Evolutionary conservation across 2,888 invertebrate species (phyloP).

Genomic region (Camponotus fellah): DNA sequence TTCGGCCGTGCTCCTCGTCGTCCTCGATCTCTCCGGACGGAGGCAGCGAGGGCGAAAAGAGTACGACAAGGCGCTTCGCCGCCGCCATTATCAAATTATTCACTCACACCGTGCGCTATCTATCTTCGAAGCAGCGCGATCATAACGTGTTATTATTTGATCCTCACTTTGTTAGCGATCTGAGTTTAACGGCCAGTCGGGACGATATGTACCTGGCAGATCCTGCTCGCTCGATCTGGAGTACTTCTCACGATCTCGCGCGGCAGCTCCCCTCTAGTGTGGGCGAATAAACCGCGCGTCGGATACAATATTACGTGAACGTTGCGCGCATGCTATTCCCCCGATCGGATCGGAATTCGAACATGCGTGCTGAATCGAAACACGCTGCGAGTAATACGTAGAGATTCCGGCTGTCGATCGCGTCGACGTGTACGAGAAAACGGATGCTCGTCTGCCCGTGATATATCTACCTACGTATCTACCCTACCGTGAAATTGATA

Average conservation of each 20-base stretch:
- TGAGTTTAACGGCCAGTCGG: constrained; percentile 77
- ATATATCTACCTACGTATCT: not conserved
- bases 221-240: constrained; percentile 80
- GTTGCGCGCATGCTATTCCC: constrained; percentile 8
- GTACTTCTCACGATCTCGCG: constrained; percentile 81
- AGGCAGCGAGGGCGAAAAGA: constrained; percentile 70
- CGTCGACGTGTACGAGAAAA: not conserved
- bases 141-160: constrained; percentile 85
- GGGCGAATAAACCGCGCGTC: constrained; percentile 34
- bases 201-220: constrained; percentile 77
- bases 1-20: constrained; percentile 71
- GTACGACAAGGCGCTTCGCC: constrained; percentile 62
- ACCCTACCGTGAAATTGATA: constrained; percentile 23
- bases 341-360: constrained; percentile 24
- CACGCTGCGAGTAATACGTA: constrained; percentile 22
- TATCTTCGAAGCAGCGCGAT: constrained; percentile 82
- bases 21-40: constrained; percentile 64
- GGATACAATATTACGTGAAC: constrained; percentile 42
- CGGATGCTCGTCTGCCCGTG: not conserved
- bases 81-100: constrained; percentile 85
- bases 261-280: constrained; percentile 57
- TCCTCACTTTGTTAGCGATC: constrained; percentile 85
- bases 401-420: constrained; percentile 43
- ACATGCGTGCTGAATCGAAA: constrained; percentile 37
- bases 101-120: constrained; percentile 84